Conservation (phyloP, 2,113 vertebrate genomes). For the Coptodon rendalli region DNA sequence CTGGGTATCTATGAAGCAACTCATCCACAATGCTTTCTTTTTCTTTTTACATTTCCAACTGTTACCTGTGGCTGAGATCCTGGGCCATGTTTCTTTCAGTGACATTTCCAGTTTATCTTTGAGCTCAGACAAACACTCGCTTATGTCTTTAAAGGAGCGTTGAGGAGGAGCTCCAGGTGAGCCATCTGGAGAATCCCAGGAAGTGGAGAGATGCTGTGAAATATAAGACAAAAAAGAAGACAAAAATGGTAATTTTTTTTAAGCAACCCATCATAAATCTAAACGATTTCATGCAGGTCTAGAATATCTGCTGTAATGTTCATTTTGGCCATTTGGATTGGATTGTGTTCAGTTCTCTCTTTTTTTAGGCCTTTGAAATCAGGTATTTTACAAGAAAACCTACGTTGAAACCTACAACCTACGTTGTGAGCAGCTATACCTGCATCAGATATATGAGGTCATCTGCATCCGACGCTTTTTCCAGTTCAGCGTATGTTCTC, state of each 20-base stretch:
- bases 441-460: not conserved
- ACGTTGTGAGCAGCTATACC: not conserved
- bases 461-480: not conserved
- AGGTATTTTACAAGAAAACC: not conserved
- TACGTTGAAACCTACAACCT: no score
- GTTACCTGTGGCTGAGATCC: not conserved
- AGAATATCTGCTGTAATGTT: rapidly evolving
- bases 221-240: not conserved
- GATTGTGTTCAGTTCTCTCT: not conserved
- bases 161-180: not conserved
- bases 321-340: not conserved
- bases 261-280: not conserved
- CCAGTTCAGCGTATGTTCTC: not conserved
- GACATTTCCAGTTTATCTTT: not conserved
- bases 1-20: not conserved
- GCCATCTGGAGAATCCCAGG: not conserved
- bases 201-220: not conserved
- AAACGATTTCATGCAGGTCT: not conserved
- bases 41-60: not conserved
- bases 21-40: rapidly evolving
- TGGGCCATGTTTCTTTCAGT: not conserved
- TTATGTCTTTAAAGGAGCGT: not conserved
- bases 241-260: not conserved
- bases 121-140: not conserved
- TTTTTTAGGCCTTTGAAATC: not conserved